Evolutionary conservation across 2,113 vertebrate genomes (phyloP).

Genomic region (Leucopsar rothschildi): DNA sequence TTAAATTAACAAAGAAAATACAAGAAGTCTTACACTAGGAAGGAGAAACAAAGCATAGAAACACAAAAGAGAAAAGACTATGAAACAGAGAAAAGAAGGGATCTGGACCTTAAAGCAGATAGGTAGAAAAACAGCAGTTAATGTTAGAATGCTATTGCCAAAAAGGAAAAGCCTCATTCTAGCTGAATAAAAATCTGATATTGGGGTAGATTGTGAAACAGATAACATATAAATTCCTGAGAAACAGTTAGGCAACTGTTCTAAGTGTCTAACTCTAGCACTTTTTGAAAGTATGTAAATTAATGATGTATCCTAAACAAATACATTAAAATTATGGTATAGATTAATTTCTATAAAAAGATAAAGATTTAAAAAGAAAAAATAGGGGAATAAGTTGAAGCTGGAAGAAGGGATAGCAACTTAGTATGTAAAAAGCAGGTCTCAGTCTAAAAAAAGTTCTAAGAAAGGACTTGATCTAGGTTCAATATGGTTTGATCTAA

Average conservation of each 20-base stretch:
- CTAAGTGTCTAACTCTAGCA: background rate
- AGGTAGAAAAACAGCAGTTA: background rate
- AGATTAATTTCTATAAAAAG: background rate
- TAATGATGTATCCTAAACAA: background rate
- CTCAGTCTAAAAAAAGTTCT: background rate
- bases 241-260: background rate
- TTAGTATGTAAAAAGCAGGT: background rate
- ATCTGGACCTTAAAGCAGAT: background rate
- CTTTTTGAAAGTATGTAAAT: background rate
- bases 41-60: background rate
- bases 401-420: background rate
- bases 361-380: background rate
- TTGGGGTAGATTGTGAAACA: background rate
- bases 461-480: background rate
- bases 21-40: background rate
- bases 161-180: background rate
- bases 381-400: fast-evolving
- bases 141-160: background rate
- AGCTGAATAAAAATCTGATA: background rate
- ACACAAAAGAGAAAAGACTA: background rate
- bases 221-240: background rate
- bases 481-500: background rate
- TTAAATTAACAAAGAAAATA: background rate
- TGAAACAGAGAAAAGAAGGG: background rate
- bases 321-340: background rate